phyloP scores from a whole-genome alignment of 2,113 vertebrate genomes.

The Callospermophilus lateralis region DNA sequence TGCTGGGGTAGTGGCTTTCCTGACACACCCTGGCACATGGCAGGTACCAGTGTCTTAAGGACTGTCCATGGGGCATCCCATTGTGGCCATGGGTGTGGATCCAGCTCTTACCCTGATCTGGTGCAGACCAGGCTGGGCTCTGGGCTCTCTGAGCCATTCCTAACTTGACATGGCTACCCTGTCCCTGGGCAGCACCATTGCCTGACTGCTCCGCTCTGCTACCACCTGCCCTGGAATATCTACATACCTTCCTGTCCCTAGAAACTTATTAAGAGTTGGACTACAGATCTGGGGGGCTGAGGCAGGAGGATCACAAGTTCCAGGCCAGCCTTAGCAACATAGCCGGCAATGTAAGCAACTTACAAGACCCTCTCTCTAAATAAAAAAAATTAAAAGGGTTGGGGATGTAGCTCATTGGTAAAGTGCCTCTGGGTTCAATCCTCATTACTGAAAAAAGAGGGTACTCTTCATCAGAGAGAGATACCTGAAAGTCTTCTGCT shows the following conservation, averaged over 20 bases:
- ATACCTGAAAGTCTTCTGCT: not conserved
- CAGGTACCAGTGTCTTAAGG: not conserved
- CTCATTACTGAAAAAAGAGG: not conserved
- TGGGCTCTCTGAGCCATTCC: not conserved
- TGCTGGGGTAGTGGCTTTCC: no score
- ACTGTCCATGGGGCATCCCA: not conserved
- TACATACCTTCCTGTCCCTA: not conserved
- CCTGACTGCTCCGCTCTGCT: not conserved
- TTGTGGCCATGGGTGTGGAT: not conserved
- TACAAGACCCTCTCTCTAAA: not conserved
- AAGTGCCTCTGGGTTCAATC: not conserved
- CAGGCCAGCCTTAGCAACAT: not conserved
- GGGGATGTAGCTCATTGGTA: not conserved
- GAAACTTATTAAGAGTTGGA: not conserved
- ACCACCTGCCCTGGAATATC: not conserved
- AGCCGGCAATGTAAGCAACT: not conserved
- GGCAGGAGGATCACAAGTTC: not conserved
- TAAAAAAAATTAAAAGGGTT: not conserved
- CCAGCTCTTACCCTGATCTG: not conserved
- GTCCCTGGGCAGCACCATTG: not conserved
- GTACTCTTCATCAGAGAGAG: not conserved
- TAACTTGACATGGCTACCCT: not conserved
- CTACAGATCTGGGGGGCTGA: not conserved
- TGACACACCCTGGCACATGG: no score
- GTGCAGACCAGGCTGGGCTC: not conserved